Evolutionary conservation across 2,113 vertebrate species (phyloP).

Genomic region (Rhinolophus sinicus): DNA sequence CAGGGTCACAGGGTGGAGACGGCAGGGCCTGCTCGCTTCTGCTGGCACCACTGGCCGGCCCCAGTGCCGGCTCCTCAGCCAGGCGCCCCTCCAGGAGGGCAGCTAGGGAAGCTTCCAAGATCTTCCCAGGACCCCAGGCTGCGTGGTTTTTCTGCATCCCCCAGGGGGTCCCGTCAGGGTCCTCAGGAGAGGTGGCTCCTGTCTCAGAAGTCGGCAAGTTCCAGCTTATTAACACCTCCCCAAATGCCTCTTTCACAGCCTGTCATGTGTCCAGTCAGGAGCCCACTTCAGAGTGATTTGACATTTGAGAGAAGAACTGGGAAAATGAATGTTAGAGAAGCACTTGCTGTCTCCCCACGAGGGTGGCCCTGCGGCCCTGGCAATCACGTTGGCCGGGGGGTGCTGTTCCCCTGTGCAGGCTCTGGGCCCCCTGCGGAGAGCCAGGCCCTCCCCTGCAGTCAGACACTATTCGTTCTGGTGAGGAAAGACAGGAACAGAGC

Average conservation of each 20-base stretch:
- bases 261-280: rapidly evolving
- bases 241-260: rapidly evolving
- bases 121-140: background rate
- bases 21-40: rapidly evolving
- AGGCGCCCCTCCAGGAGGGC: background rate
- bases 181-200: background rate
- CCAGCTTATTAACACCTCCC: background rate
- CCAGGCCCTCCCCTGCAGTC: background rate
- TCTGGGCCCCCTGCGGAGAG: background rate
- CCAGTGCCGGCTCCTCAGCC: background rate
- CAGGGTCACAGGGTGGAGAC: rapidly evolving
- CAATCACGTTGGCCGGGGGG: rapidly evolving
- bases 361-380: rapidly evolving
- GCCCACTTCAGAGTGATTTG: rapidly evolving
- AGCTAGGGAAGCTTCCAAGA: background rate
- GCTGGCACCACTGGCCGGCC: too few species aligned
- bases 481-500: background rate
- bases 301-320: background rate
- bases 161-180: rapidly evolving
- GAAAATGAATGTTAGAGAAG: background rate
- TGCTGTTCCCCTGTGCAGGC: too few species aligned
- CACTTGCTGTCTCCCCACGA: rapidly evolving
- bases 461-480: rapidly evolving
- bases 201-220: background rate
- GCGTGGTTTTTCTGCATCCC: background rate